phyloP scores from a whole-genome alignment of 2,113 vertebrate genomes.

The Mohoua ochrocephala region DNA sequence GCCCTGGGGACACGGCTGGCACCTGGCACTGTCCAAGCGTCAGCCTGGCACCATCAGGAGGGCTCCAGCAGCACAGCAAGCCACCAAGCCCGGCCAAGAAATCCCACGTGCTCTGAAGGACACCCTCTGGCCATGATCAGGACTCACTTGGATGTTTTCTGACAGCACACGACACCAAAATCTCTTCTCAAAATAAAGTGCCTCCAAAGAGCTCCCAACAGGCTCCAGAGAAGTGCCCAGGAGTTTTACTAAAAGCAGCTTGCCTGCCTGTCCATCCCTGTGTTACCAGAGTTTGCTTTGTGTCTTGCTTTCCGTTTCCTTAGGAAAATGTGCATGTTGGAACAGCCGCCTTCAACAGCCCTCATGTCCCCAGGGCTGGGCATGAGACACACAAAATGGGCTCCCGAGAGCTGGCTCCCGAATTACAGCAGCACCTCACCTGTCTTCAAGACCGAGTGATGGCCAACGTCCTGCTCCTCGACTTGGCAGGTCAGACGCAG shows the following conservation, averaged over 20 bases:
- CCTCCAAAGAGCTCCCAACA: neutral
- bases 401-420: neutral
- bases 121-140: neutral
- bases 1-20: neutral
- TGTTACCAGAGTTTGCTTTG: neutral
- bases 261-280: neutral
- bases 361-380: neutral
- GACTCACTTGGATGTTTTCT: neutral
- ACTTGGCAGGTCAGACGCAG: neutral
- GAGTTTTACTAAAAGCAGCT: neutral
- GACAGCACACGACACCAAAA: neutral
- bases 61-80: neutral
- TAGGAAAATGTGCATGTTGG: neutral
- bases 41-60: neutral
- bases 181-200: neutral
- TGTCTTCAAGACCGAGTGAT: neutral
- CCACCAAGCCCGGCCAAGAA: neutral
- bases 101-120: neutral
- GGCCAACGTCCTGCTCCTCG: neutral
- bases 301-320: neutral
- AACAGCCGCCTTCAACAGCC: neutral
- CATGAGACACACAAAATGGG: neutral
- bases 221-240: neutral
- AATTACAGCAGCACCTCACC: rapidly evolving
- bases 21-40: neutral